These are phyloP conservation scores for Eulemur mongoz DNA, from an alignment of 2,797 vertebrate species.

Conservation along the genomic window DNA sequence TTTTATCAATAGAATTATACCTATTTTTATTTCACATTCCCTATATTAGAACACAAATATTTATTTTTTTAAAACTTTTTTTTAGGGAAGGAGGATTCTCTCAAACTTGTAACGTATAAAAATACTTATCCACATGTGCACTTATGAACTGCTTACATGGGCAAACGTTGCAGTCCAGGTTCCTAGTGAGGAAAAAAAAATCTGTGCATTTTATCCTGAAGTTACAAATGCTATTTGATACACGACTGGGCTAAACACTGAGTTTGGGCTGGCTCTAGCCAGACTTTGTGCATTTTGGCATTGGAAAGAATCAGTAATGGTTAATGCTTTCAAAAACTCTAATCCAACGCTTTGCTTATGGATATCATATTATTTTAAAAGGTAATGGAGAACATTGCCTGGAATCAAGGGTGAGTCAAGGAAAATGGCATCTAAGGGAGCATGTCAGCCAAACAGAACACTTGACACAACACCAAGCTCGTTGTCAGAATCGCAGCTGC, in stretches of 20 bases:
- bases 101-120: background rate
- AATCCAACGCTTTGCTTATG: slow-evolving; percentile 74
- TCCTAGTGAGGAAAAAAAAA: slow-evolving; percentile 60
- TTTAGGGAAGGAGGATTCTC: background rate
- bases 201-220: slow-evolving; percentile 73
- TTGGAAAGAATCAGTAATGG: slow-evolving; percentile 49
- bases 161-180: slow-evolving; percentile 60
- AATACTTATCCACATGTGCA: background rate
- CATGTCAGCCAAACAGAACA: slow-evolving; percentile 75
- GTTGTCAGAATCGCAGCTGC: slow-evolving; percentile 73
- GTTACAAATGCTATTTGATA: slow-evolving; percentile 74
- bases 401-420: slow-evolving; percentile 76
- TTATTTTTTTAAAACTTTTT: slow-evolving; percentile 56
- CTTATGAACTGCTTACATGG: slow-evolving; percentile 58
- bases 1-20: background rate
- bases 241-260: slow-evolving; percentile 74
- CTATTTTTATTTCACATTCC: slow-evolving; percentile 48
- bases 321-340: slow-evolving; percentile 75
- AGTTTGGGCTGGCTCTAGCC: slow-evolving; percentile 75
- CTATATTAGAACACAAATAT: slow-evolving; percentile 76
- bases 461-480: slow-evolving; percentile 74
- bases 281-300: slow-evolving; percentile 78
- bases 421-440: slow-evolving; percentile 79
- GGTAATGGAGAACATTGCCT: slow-evolving; percentile 66
- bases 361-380: slow-evolving; percentile 79